Evolutionary conservation across 2,797 vertebrate genomes (phyloP).

Genomic region (Helostoma temminkii): DNA sequence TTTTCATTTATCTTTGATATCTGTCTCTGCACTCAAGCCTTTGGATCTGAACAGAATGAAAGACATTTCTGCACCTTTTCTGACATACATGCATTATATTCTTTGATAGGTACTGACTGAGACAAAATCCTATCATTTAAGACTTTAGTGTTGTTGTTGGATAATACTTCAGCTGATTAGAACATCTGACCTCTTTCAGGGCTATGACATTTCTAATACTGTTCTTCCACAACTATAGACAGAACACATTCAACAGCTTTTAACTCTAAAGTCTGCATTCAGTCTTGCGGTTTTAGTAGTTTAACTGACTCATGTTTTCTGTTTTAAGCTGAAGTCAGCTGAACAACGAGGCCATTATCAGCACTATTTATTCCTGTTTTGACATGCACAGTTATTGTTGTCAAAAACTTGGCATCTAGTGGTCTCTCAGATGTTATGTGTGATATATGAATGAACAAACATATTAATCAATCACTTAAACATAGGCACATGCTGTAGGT

Average conservation of each 20-base stretch:
- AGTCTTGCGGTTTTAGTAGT: not conserved
- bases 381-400: not conserved
- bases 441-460: not conserved
- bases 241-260: not conserved
- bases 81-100: constrained; percentile 8
- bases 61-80: constrained; percentile 37
- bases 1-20: constrained; percentile 69
- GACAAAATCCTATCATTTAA: constrained; percentile 13
- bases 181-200: constrained; percentile 1
- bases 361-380: not conserved
- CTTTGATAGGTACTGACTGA: constrained; percentile 20
- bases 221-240: not conserved
- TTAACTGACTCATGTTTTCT: not conserved
- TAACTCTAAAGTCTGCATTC: not conserved
- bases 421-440: constrained; percentile 4
- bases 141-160: not conserved
- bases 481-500: not conserved
- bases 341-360: not conserved
- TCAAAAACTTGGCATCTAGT: not conserved
- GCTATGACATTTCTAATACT: not conserved
- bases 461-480: not conserved
- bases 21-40: constrained; percentile 46
- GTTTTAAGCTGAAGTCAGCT: not conserved
- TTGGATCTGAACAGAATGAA: constrained; percentile 38
- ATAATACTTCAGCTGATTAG: not conserved